These are phyloP conservation scores for Drosophila pegasa DNA, from an alignment of 2,888 invertebrate genomes.

Conservation along the genomic window DNA sequence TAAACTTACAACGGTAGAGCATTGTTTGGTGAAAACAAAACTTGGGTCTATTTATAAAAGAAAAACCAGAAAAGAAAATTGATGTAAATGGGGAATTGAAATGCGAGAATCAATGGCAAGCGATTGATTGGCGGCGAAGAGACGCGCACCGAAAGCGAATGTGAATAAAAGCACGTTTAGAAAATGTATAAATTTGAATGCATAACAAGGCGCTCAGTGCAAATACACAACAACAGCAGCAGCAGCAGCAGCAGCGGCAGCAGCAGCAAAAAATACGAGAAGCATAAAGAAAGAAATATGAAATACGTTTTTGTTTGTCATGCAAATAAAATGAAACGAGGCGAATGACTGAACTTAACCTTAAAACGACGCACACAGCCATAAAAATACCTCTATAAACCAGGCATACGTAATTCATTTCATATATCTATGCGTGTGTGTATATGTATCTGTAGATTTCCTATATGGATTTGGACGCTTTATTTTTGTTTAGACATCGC, in stretches of 20 bases:
- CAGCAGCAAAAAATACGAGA: slow-evolving; percentile 2
- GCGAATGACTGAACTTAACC: slow-evolving; percentile 76
- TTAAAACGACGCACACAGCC: slow-evolving; percentile 48
- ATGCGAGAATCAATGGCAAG: slow-evolving; percentile 37
- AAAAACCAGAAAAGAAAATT: background rate
- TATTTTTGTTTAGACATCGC: slow-evolving; percentile 35
- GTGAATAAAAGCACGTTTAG: slow-evolving; percentile 67
- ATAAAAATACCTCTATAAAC: slow-evolving; percentile 24
- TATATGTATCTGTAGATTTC: slow-evolving; percentile 29
- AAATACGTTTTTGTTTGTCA: slow-evolving; percentile 62
- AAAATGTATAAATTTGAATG: slow-evolving; percentile 68
- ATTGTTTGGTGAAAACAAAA: slow-evolving; percentile 44
- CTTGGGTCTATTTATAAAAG: slow-evolving; percentile 20
- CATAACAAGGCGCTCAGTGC: slow-evolving; percentile 42
- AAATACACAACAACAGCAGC: slow-evolving; percentile 9
- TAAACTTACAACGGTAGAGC: slow-evolving; percentile 37
- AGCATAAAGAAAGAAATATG: slow-evolving; percentile 35
- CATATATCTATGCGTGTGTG: background rate
- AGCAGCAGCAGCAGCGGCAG: background rate
- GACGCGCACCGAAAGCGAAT: slow-evolving; percentile 36
- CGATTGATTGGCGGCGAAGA: slow-evolving; percentile 33
- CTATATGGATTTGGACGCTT: slow-evolving; percentile 46
- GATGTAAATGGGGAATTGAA: slow-evolving; percentile 44
- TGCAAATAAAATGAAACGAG: slow-evolving; percentile 68
- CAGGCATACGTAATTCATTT: slow-evolving; percentile 16